A percentile compares a stretch with the other conserved stretches of the same genome.
Conservation (phyloP, 1,140 invertebrate species). For the Drosophila jambulina region DNA sequence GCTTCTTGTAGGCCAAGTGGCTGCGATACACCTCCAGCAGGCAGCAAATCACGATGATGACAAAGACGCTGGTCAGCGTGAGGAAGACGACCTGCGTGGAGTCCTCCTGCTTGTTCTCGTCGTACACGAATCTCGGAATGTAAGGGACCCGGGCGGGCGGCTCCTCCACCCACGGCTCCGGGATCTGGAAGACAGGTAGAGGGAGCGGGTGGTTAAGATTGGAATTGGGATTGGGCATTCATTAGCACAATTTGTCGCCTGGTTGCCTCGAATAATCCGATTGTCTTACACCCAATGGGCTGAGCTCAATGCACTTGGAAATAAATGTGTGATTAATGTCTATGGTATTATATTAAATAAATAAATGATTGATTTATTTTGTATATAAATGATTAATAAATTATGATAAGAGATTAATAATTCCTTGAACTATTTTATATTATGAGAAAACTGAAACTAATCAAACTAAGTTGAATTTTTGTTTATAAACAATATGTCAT, state of each 20-base stretch:
- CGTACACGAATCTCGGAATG: conserved; percentile 89
- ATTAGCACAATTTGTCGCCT: conserved; percentile 69
- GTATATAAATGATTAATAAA: background rate
- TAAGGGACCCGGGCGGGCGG: conserved; percentile 91
- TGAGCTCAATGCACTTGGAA: background rate
- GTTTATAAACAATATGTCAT: no score
- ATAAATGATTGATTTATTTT: no score
- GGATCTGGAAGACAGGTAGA: conserved; percentile 73
- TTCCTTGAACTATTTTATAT: no score
- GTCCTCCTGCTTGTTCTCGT: conserved; percentile 90
- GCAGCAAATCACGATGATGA: conserved; percentile 88
- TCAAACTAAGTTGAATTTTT: no score
- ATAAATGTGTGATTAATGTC: background rate
- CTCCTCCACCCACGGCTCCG: conserved; percentile 92
- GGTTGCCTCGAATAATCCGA: conserved; percentile 32
- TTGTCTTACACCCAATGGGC: background rate
- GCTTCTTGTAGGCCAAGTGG: conserved; percentile 88
- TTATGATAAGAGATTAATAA: no score
- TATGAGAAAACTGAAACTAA: no score
- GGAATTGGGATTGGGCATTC: conserved; percentile 44
- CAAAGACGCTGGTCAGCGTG: conserved; percentile 89
- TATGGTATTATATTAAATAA: background rate
- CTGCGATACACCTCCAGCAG: conserved; percentile 88
- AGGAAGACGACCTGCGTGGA: conserved; percentile 91
- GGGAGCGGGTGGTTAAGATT: conserved; percentile 8